Base-by-base conservation (phyloP, 2,888 invertebrate genomes). In the Euplagia quadripunctaria region DNA sequence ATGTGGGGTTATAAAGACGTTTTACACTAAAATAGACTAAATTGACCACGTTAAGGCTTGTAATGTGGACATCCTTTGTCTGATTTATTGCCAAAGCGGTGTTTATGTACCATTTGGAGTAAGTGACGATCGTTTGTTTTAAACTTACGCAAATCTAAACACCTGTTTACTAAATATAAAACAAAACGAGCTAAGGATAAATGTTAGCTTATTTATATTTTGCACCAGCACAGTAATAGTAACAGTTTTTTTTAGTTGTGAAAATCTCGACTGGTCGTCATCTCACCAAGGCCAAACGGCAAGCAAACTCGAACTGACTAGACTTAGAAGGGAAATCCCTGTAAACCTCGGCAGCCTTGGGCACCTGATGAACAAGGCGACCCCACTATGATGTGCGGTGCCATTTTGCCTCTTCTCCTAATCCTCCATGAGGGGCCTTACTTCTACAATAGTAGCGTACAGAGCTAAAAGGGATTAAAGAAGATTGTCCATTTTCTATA, bases 1-100 rank as follows among this genome's bases (percentile, higher is more conserved):
- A 95, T 95, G 86, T 89, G 71, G 84, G 82, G 80, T 68, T 83
- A 77, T 84, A 90, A 89, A 89, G 91, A 85, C 83, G 87, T 87
- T 82, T 85, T 80, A 81, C 78, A 82, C 84, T 73, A 52, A 82
- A 85, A 80, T 83, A 82, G 80, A 79, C 17, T 82, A 71, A 82
- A 84, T 85, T 79, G 81, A 69, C 76, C 73, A 79, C 77, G 76
- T 74, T 79, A 70, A 66, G 61, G 71, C 64, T 51, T 31, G 64
- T 84, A 81, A 87, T 83, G 72, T 71, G 77, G 74, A 85, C 87
- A 82, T 89, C 89, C 89, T 87, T 80, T 79, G 73, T 81, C 75
- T 82, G 84, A 87, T 87, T 85, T 86, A 82, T 83, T 49, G 72
- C 51, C n/a, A 76, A 55, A 75, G 68, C 67, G 61, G 52, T 72